phyloP scores from a whole-genome alignment of 1,140 invertebrate genomes.

The Cheumatopsyche charites region DNA sequence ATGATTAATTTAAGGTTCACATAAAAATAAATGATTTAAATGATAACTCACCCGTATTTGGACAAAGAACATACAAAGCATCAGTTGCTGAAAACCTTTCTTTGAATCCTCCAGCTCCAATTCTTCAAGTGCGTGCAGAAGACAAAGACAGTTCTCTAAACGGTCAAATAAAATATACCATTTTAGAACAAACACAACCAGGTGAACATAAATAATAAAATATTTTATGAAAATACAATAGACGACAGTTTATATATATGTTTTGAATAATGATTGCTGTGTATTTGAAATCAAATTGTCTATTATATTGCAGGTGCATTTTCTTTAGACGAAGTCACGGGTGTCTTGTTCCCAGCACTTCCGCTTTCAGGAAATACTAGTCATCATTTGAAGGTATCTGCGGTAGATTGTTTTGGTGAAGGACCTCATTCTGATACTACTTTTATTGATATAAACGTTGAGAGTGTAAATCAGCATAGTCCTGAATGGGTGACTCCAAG shows the following conservation, averaged over 20 bases:
- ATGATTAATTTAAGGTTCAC: constrained; percentile 62
- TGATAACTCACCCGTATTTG: constrained; percentile 82
- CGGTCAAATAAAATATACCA: constrained; percentile 75
- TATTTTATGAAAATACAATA: too few relatives aligned
- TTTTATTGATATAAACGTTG: constrained; percentile 76
- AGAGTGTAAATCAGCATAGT: constrained; percentile 84
- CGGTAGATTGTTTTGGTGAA: constrained; percentile 72
- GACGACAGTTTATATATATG: neutral
- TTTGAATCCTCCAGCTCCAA: constrained; percentile 74
- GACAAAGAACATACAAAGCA: constrained; percentile 74
- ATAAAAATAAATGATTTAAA: constrained; percentile 84
- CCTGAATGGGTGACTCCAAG: constrained; percentile 82
- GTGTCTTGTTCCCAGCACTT: constrained; percentile 78
- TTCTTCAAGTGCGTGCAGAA: constrained; percentile 77
- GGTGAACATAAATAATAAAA: constrained; percentile 53
- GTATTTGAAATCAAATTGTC: too few relatives aligned
- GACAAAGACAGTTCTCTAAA: constrained; percentile 81
- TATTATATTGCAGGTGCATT: constrained; percentile 66
- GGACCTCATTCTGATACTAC: constrained; percentile 72
- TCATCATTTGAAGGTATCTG: constrained; percentile 75
- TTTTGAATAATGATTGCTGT: neutral
- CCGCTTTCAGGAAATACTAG: constrained; percentile 67
- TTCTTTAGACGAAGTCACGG: constrained; percentile 71
- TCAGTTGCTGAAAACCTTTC: constrained; percentile 84
- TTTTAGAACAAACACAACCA: constrained; percentile 63